Base-by-base conservation (phyloP, 2,888 invertebrate species). In the Hypselothyrea guttata region DNA sequence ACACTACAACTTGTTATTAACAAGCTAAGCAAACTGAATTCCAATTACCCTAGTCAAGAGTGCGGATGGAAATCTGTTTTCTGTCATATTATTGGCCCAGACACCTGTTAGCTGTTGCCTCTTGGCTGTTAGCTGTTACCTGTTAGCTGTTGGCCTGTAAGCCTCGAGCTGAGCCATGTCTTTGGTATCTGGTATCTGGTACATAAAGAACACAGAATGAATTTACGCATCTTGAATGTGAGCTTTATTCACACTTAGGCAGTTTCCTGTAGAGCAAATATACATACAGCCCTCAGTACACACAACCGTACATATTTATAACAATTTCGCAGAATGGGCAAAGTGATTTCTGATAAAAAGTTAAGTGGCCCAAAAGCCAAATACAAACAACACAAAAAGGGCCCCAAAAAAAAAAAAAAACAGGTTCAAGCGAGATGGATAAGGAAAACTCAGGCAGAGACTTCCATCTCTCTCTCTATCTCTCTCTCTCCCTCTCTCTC, bases 271-370 rank as follows among this genome's bases (percentile, higher is more conserved):
- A 44, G 16, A 34, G n/a, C 18, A 44, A 28, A n/a, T 7, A 18
- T 8, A 33, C 8, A 11, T 33, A 41, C n/a, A 37, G 13, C 31
- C 41, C 28, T 37, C 28, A n/a, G 8, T 30, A 11, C 30, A 28
- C 28, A 16, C 1, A 51, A n/a, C 13, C 22, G 27, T 47, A 58
- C 38, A 58, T 48, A 67, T 54, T 61, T 73, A 68, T 70, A 53
- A 52, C 60, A 77, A 84, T 65, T 78, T 78, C 77, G 84, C 77
- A 53, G 84, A 78, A 84, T 57, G 56, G 30, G 55, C 58, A 62
- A 84, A 84, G 71, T 82, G 78, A 73, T 83, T 83, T 76, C 84
- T 74, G 84, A 76, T 76, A 78, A 77, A 84, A 83, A 83, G 62
- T 77, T 77, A 84, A 84, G 77, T 78, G 84, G 78, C 84, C 79